phyloP scores from a whole-genome alignment of 1,140 invertebrate genomes.

The Hirudo medicinalis region DNA sequence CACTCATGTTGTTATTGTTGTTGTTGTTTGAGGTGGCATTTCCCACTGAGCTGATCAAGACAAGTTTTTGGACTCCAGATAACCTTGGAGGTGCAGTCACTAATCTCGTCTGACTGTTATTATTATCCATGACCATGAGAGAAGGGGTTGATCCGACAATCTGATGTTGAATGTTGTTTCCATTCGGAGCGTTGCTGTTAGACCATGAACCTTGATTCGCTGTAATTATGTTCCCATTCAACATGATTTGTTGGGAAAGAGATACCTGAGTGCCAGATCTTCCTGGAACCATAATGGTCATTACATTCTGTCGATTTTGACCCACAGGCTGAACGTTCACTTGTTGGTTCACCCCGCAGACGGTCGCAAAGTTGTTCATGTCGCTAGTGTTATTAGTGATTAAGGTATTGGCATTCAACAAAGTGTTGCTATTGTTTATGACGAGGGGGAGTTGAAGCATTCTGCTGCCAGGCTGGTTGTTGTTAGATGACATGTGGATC shows the following conservation, averaged over 20 bases:
- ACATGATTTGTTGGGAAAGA: neutral
- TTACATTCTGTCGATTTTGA: conserved; percentile 2
- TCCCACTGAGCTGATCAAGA: neutral
- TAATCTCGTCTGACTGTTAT: neutral
- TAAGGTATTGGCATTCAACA: no score
- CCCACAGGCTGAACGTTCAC: neutral
- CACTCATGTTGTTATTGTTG: conserved; percentile 17
- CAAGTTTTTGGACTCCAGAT: conserved; percentile 1
- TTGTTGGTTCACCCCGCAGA: neutral
- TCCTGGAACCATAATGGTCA: neutral
- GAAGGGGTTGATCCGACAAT: neutral
- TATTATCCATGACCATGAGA: neutral
- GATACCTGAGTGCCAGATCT: neutral
- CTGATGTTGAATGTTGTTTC: no score
- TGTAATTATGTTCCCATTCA: neutral
- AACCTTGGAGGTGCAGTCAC: neutral
- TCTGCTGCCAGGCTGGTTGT: neutral
- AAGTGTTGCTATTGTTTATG: neutral
- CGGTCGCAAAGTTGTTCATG: neutral
- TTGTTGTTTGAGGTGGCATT: conserved; percentile 12
- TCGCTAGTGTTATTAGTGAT: no score
- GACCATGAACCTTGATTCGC: no score
- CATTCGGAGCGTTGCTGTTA: no score
- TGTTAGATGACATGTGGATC: conserved; percentile 1
- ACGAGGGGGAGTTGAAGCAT: neutral